Conservation (phyloP, 2,797 vertebrate genomes). For the Gouania willdenowi region DNA sequence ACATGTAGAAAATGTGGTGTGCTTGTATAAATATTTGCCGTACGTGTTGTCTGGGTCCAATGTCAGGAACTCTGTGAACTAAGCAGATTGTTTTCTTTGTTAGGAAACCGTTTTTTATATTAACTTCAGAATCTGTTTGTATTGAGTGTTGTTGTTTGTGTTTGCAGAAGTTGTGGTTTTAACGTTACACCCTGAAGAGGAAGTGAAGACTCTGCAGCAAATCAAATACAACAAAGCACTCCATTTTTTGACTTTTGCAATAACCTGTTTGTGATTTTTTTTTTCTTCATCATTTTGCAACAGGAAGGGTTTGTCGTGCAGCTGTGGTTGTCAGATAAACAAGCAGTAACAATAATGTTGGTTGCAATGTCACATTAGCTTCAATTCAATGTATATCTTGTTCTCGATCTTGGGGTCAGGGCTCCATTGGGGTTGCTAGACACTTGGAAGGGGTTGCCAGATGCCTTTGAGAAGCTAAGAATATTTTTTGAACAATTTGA, state of each 20-base stretch:
- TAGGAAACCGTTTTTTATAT: slow-evolving; percentile 8
- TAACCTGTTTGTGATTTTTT: slow-evolving; percentile 44
- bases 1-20: no score
- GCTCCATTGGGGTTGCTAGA: no score
- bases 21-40: no score
- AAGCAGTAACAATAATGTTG: background rate
- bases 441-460: no score
- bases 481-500: no score
- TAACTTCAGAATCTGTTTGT: slow-evolving; percentile 1
- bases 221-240: slow-evolving; percentile 50
- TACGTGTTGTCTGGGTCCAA: no score
- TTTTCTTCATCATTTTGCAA: slow-evolving; percentile 60
- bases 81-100: background rate
- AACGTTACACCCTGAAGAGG: slow-evolving; percentile 62
- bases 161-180: slow-evolving; percentile 74
- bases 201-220: slow-evolving; percentile 63
- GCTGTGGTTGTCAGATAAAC: slow-evolving; percentile 32
- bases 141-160: no score
- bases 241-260: slow-evolving; percentile 53
- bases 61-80: no score
- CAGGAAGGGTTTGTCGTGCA: slow-evolving; percentile 53
- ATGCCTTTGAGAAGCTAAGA: no score
- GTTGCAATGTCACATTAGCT: slow-evolving; percentile 4
- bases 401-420: no score
- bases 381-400: no score